Percentiles rank a stretch among this genome's conserved stretches.
phyloP scores from a whole-genome alignment of 2,797 vertebrate species.

The Liasis olivaceus region DNA sequence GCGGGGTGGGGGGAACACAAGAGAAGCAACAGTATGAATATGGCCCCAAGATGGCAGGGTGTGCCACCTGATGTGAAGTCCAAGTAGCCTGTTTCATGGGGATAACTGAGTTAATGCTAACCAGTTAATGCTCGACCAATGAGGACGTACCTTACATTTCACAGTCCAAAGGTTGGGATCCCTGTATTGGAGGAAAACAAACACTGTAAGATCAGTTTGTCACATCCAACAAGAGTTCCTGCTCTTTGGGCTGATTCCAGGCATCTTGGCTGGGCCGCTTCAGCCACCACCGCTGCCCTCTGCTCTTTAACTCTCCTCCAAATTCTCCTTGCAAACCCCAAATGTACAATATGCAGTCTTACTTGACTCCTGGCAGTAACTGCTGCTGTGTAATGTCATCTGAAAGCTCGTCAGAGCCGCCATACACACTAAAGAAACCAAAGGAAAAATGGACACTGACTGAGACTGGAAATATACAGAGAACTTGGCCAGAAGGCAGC shows the following conservation, averaged over 20 bases:
- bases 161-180: constrained; percentile 96
- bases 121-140: background rate
- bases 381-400: constrained; percentile 98
- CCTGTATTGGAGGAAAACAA: constrained; percentile 58
- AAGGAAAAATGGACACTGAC: background rate
- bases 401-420: constrained; percentile 91
- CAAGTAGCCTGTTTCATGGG: background rate
- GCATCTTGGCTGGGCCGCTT: background rate
- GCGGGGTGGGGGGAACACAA: background rate
- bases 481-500: no score
- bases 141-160: constrained; percentile 88
- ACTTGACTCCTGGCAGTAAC: constrained; percentile 96
- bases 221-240: rapidly evolving
- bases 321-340: rapidly evolving
- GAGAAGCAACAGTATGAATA: background rate
- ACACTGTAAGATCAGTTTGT: background rate
- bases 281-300: background rate
- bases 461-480: background rate
- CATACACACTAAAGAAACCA: constrained; percentile 76
- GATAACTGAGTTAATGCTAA: background rate
- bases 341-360: constrained; percentile 48
- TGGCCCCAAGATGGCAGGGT: background rate
- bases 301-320: background rate
- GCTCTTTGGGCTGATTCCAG: background rate
- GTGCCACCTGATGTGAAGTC: no score